These are phyloP conservation scores for Psammodynastes pulverulentus DNA, from an alignment of 2,113 vertebrate species.

Conservation along the genomic window DNA sequence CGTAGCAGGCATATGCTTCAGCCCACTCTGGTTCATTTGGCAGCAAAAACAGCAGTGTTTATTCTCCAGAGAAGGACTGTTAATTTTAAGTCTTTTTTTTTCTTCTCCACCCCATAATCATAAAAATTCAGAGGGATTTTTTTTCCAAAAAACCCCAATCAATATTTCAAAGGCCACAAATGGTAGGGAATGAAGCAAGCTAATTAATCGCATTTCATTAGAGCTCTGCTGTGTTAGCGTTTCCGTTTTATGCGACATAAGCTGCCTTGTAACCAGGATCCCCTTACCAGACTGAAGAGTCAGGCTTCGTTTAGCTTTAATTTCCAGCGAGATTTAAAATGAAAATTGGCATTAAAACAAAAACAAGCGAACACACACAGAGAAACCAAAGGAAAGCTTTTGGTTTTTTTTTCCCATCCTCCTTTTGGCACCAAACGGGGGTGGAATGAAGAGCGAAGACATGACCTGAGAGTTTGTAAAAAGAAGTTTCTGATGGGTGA, in stretches of 20 bases:
- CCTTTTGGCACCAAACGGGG: background rate
- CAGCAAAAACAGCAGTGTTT: background rate
- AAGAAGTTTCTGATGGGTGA: background rate
- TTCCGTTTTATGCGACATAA: background rate
- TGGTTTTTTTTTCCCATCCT: background rate
- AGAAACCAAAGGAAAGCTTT: background rate
- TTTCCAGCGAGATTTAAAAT: constrained; percentile 30
- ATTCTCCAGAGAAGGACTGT: background rate
- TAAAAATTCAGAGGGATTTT: background rate
- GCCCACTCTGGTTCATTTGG: background rate
- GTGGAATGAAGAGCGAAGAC: background rate
- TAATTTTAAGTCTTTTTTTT: background rate
- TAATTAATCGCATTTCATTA: background rate
- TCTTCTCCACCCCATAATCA: background rate
- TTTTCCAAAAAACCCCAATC: background rate
- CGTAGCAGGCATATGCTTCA: background rate
- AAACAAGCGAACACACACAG: background rate
- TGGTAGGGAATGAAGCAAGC: background rate
- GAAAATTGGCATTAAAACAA: background rate
- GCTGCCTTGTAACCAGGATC: background rate
- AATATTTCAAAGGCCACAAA: background rate
- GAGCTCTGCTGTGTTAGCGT: background rate
- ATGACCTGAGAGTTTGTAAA: background rate
- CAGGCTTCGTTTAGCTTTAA: constrained; percentile 25
- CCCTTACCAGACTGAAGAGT: constrained; percentile 4